Percentiles rank a stretch among this genome's conserved stretches.
These are phyloP conservation scores for Rhinopomastus cyanomelas DNA, from an alignment of 2,113 vertebrate species.

Conservation along the genomic window DNA sequence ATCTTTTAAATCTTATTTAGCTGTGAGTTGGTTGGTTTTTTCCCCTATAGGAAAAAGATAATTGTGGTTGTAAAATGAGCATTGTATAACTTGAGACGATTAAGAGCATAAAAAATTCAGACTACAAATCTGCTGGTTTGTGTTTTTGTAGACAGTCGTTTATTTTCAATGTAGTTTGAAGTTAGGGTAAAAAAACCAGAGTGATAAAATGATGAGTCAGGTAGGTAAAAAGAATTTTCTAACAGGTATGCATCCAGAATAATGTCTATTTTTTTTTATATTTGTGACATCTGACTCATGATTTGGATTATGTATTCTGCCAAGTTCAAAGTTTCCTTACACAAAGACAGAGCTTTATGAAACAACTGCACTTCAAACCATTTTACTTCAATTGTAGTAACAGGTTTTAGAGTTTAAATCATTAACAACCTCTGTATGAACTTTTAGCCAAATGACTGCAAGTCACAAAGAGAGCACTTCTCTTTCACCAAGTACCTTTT, in stretches of 20 bases:
- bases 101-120: not conserved
- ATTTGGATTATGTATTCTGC: constrained; percentile 70
- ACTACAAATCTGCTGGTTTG: not conserved
- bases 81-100: not conserved
- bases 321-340: constrained; percentile 75
- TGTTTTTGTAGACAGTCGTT: constrained; percentile 25
- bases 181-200: constrained; percentile 44
- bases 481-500: constrained; percentile 74
- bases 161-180: constrained; percentile 34
- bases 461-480: constrained; percentile 74
- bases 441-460: constrained; percentile 81
- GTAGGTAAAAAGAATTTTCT: constrained; percentile 28
- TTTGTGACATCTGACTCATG: constrained; percentile 72
- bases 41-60: not conserved
- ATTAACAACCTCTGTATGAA: constrained; percentile 80
- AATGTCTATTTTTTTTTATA: constrained; percentile 51
- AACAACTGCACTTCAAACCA: constrained; percentile 71
- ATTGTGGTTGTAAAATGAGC: not conserved
- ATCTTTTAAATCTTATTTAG: not conserved
- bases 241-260: constrained; percentile 57
- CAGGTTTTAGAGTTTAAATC: constrained; percentile 83
- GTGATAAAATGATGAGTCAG: constrained; percentile 70
- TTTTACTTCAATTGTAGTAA: constrained; percentile 77
- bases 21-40: not conserved
- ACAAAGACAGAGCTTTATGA: constrained; percentile 71